Evolutionary conservation across 2,113 vertebrate species (phyloP), one percentile per base, ranked within the genome.

Genomic region (Tapirus terrestris): DNA sequence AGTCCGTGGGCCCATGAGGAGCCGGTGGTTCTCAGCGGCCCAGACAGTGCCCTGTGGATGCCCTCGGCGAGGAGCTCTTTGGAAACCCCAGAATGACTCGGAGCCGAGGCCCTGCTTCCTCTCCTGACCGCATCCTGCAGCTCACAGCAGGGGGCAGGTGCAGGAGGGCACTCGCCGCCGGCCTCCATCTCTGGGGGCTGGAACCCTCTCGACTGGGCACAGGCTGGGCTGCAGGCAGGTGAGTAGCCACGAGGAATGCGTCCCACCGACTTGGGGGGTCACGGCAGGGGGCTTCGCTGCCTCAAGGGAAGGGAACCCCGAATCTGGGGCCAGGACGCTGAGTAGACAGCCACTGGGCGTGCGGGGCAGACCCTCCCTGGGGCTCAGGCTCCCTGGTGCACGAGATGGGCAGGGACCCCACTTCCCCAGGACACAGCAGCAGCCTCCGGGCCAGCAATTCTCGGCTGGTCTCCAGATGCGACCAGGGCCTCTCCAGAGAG

Each of bases 1-100:
- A 16, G 61, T 48, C 51, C 9, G 1, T 16, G 23, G n/a, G 8
- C 29, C 10, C 9, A 11, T 58, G 43, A 63, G 70, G 17, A 31
- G 56, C 39, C 2, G 39, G 36, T 6, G 29, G 23, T 21, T 2
- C 77, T 81, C 63, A 16, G 53, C 6, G 9, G 58, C 60, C 88
- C 81, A 95, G 97, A 97, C 77, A 11, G 60, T 96, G 88, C 82
- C 85, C 96, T n/a, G 65, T 56, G 1, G 3, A 36, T 95, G 97
- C 89, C 91, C 94, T 65, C 6, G 0, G 33, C 17, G 9, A 86
- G 51, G 10, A 63, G 48, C 87, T 81, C 2, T 75, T 60, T 33
- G 90, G 92, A 98, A 97, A 94, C 70, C 92, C 96, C 97, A 95
- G 95, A 67, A 60, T 91, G 91, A 96, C 91, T 82, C 14, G 56